These are phyloP conservation scores for Paralichthys olivaceus DNA, from an alignment of 2,113 vertebrate species.

Conservation along the genomic window DNA sequence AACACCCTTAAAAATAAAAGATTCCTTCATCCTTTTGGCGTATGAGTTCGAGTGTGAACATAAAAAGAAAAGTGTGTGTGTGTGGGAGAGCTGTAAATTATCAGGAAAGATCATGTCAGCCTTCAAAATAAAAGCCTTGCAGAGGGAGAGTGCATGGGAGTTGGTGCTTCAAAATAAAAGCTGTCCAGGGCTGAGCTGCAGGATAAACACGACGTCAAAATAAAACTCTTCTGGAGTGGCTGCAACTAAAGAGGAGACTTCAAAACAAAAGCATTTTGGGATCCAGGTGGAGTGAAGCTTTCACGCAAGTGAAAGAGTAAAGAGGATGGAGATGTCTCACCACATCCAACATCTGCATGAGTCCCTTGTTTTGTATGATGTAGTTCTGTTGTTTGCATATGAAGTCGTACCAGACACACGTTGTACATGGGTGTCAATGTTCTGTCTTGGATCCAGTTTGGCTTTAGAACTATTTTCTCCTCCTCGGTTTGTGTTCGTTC, in stretches of 20 bases:
- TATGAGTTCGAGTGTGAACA: not conserved
- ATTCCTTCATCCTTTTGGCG: not conserved
- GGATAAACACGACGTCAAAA: not conserved
- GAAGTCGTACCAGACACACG: not conserved
- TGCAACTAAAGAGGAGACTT: not conserved
- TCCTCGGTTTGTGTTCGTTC: conserved; percentile 35
- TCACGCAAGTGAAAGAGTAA: conserved; percentile 1
- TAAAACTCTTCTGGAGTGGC: not conserved
- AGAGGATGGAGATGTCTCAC: not conserved
- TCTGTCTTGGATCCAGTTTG: not conserved
- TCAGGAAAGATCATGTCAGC: not conserved
- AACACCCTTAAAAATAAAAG: not conserved
- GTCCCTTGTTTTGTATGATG: conserved; percentile 16
- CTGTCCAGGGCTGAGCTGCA: not conserved
- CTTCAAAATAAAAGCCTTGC: conserved; percentile 18
- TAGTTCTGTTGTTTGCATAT: conserved; percentile 8
- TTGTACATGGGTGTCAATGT: not conserved
- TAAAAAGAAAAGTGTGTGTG: not conserved
- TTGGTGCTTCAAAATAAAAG: conserved; percentile 39
- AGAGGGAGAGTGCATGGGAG: not conserved
- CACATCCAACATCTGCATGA: not conserved
- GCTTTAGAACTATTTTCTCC: not conserved
- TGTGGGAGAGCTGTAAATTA: not conserved
- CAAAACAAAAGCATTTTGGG: conserved; percentile 36
- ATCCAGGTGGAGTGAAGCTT: conserved; percentile 18